phyloP scores from a whole-genome alignment of 2,113 vertebrate species.

The Setophaga kirtlandii region DNA sequence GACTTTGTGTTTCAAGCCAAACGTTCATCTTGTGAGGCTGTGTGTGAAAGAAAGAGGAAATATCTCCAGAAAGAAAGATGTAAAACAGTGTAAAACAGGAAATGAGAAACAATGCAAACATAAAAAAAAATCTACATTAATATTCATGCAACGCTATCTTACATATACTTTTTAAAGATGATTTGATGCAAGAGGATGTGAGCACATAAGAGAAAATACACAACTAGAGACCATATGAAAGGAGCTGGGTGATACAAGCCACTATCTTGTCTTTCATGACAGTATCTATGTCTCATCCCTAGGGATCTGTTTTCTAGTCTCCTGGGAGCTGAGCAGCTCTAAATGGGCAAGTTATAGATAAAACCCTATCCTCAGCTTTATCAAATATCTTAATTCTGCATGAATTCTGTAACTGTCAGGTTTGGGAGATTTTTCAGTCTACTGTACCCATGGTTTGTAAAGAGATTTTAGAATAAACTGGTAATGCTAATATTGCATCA shows the following conservation, averaged over 20 bases:
- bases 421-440: background rate
- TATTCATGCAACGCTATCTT: background rate
- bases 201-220: background rate
- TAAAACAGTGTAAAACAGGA: background rate
- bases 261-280: background rate
- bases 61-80: background rate
- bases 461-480: background rate
- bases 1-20: background rate
- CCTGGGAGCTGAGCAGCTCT: background rate
- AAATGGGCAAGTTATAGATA: background rate
- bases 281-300: accelerated
- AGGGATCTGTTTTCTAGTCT: accelerated
- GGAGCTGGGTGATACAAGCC: background rate
- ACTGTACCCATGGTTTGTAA: background rate
- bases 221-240: background rate
- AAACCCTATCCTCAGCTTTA: background rate
- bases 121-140: background rate
- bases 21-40: background rate
- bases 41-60: background rate
- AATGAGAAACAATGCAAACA: background rate
- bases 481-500: background rate
- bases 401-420: background rate
- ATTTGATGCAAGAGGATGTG: background rate
- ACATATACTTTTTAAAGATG: background rate
- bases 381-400: background rate